A percentile compares a stretch with the other conserved stretches of the same genome.
phyloP scores from a whole-genome alignment of 1,140 invertebrate species.

The Cyclina sinensis region DNA sequence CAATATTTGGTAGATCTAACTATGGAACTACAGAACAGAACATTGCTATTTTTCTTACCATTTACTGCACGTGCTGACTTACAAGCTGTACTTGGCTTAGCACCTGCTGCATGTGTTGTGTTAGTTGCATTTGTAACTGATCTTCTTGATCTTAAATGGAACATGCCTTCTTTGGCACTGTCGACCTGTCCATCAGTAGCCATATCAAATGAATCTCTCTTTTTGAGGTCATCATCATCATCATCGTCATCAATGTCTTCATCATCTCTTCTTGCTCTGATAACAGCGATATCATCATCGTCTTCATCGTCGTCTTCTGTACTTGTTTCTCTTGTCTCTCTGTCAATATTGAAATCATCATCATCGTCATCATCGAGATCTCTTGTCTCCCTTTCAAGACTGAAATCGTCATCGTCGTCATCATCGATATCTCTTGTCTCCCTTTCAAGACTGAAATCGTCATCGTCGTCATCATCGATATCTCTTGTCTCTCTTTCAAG shows the following conservation, averaged over 20 bases:
- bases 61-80: not conserved
- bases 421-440: not conserved
- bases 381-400: not conserved
- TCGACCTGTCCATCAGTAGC: not conserved
- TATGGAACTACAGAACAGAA: too few relatives aligned
- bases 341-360: not conserved
- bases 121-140: not conserved
- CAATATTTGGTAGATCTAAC: too few relatives aligned
- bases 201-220: not conserved
- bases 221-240: not conserved
- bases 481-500: not conserved
- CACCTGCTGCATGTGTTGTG: not conserved
- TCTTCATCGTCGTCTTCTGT: not conserved
- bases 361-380: conserved; percentile 7
- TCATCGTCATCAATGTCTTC: conserved; percentile 7
- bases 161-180: not conserved
- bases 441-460: too few relatives aligned
- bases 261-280: not conserved
- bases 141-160: not conserved
- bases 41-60: too few relatives aligned
- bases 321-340: not conserved
- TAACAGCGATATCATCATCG: not conserved
- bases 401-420: conserved; percentile 3
- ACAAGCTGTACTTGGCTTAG: not conserved
- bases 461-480: not conserved